These are phyloP conservation scores for Steinernema hermaphroditum DNA, from an alignment of 2,888 invertebrate genomes.

Conservation along the genomic window DNA sequence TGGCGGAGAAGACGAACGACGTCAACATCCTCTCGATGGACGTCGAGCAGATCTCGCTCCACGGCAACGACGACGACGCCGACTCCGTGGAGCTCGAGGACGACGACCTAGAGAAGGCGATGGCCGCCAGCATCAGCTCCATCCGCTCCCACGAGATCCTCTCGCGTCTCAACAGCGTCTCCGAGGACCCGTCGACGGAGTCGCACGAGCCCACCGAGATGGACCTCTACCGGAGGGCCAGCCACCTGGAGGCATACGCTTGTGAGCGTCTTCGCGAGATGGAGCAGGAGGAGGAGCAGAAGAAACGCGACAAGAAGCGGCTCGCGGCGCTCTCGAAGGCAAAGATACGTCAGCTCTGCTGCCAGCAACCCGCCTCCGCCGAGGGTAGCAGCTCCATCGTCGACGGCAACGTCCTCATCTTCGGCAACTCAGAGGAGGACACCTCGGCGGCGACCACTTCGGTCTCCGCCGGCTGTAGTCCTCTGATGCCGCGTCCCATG, in stretches of 20 bases:
- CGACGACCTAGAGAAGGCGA: constrained; percentile 74
- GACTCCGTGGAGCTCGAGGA: constrained; percentile 48
- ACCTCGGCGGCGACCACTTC: background rate
- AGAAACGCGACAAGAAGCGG: constrained; percentile 36
- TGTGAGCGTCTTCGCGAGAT: constrained; percentile 44
- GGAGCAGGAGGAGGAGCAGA: constrained; percentile 45
- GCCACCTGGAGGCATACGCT: constrained; percentile 56
- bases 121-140: constrained; percentile 61
- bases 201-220: constrained; percentile 49
- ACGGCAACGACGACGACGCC: constrained; percentile 33
- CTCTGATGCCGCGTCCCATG: constrained; percentile 4
- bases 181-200: constrained; percentile 28
- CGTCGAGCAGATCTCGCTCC: constrained; percentile 19
- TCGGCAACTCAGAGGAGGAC: background rate
- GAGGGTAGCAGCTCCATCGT: constrained; percentile 20
- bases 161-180: constrained; percentile 41
- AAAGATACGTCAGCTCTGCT: constrained; percentile 33
- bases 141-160: constrained; percentile 60
- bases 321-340: constrained; percentile 29
- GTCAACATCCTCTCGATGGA: constrained; percentile 34
- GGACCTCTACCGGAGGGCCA: constrained; percentile 56
- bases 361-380: constrained; percentile 30
- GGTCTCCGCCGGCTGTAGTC: constrained; percentile 10
- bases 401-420: constrained; percentile 7
- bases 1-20: constrained; percentile 25